Conservation (phyloP, 2,113 vertebrate species). For the Scatophagus argus region DNA sequence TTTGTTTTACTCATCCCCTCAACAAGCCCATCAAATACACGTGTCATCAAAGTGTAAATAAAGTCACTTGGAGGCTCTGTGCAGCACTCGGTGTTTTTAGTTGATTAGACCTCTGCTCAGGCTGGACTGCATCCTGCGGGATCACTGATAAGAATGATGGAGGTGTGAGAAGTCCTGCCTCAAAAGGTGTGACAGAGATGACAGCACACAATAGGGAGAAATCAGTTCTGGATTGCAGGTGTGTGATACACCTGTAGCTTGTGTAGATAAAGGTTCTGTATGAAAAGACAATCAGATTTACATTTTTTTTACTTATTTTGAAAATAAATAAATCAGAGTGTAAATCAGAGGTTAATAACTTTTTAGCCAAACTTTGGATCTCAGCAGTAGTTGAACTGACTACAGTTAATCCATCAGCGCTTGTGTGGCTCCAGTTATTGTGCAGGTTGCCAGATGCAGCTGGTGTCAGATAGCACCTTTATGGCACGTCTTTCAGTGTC, state of each 20-base stretch:
- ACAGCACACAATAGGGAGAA: not conserved
- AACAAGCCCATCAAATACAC: slow-evolving; percentile 6
- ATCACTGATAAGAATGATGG: not conserved
- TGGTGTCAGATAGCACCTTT: not conserved
- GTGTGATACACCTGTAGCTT: not conserved
- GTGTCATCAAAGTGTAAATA: not conserved
- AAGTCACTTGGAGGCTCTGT: too few relatives aligned
- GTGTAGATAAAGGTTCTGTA: too few relatives aligned
- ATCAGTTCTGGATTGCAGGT: too few relatives aligned
- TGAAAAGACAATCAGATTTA: too few relatives aligned
- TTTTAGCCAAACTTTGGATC: not conserved
- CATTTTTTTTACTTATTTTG: too few relatives aligned
- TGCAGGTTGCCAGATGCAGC: not conserved
- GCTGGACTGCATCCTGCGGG: not conserved
- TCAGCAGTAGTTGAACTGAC: not conserved
- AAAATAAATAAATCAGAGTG: too few relatives aligned
- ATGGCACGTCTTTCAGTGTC: too few relatives aligned
- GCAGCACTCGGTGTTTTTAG: not conserved
- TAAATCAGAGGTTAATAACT: not conserved
- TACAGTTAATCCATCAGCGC: not conserved
- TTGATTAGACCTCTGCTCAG: not conserved
- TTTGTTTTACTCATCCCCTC: slow-evolving; percentile 16
- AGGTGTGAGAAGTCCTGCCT: not conserved
- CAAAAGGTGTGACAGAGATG: not conserved
- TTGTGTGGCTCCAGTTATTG: not conserved